Evolutionary conservation across 1,140 invertebrate species (phyloP).

Genomic region (Oreohelix idahoensis): DNA sequence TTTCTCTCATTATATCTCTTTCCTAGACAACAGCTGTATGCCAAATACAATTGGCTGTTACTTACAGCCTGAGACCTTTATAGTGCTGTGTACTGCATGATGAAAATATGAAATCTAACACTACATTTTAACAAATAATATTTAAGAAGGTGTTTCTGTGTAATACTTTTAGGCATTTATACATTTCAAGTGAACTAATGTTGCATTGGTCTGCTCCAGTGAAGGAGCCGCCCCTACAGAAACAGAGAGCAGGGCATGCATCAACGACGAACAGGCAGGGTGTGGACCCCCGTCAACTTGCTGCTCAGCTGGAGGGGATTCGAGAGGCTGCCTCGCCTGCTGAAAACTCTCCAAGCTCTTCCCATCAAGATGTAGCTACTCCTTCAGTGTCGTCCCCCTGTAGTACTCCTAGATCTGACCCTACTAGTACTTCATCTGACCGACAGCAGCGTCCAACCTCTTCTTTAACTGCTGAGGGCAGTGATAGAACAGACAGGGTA

Average conservation of each 20-base stretch:
- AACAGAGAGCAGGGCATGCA: not conserved
- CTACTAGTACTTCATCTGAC: conserved; percentile 64
- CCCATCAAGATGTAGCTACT: conserved; percentile 65
- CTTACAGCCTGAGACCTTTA: no score
- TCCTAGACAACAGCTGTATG: no score
- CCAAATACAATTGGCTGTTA: no score
- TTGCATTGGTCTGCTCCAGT: conserved; percentile 40
- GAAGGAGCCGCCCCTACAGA: conserved; percentile 33
- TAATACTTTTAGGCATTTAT: no score
- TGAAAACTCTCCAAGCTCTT: conserved; percentile 63
- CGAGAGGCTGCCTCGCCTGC: conserved; percentile 61
- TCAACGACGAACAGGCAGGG: conserved; percentile 40
- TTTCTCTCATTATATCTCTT: no score
- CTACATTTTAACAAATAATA: no score
- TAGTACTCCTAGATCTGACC: conserved; percentile 66
- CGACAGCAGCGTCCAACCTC: conserved; percentile 39
- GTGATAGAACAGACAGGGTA: conserved; percentile 21
- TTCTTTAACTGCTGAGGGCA: not conserved
- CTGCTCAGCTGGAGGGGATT: conserved; percentile 67
- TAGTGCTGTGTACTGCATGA: no score
- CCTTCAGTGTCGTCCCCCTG: conserved; percentile 69
- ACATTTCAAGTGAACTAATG: conserved; percentile 21
- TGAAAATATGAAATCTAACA: no score
- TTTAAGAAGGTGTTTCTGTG: no score
- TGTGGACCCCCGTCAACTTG: conserved; percentile 65